A percentile compares a stretch with the other conserved stretches of the same genome.
Conservation (phyloP, 2,888 invertebrate genomes). For the Prionchulus punctatus region DNA sequence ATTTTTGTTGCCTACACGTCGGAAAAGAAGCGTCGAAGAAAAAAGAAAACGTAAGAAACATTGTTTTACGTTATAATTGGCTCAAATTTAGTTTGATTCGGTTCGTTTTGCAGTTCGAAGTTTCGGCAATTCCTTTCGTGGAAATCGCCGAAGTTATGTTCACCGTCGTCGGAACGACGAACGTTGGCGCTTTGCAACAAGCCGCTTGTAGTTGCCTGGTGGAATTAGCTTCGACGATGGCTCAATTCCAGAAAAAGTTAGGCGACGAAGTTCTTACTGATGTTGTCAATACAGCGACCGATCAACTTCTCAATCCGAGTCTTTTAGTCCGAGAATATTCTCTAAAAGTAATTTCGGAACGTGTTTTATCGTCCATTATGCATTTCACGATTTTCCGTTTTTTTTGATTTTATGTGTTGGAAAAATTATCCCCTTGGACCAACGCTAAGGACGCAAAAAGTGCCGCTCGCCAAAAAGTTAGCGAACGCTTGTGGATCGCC, state of each 20-base stretch:
- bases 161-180: neutral
- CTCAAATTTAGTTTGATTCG: neutral
- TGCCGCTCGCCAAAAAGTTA: neutral
- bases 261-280: too few relatives aligned
- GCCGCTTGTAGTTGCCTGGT: neutral
- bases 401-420: neutral
- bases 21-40: neutral
- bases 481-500: constrained; percentile 61
- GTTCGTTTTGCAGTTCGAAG: neutral
- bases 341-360: constrained; percentile 42
- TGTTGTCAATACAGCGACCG: neutral
- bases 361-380: neutral
- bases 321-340: constrained; percentile 38
- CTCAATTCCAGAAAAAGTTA: too few relatives aligned
- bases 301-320: constrained; percentile 15
- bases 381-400: neutral
- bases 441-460: neutral
- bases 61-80: neutral
- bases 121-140: neutral
- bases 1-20: neutral
- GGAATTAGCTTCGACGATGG: neutral
- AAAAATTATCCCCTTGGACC: neutral
- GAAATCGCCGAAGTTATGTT: neutral
- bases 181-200: neutral
- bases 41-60: neutral